A percentile compares a stretch with the other conserved stretches of the same genome.
These are phyloP conservation scores for Galaxea fascicularis DNA, from an alignment of 92 coral and sea anemone genomes.

Conservation along the genomic window DNA sequence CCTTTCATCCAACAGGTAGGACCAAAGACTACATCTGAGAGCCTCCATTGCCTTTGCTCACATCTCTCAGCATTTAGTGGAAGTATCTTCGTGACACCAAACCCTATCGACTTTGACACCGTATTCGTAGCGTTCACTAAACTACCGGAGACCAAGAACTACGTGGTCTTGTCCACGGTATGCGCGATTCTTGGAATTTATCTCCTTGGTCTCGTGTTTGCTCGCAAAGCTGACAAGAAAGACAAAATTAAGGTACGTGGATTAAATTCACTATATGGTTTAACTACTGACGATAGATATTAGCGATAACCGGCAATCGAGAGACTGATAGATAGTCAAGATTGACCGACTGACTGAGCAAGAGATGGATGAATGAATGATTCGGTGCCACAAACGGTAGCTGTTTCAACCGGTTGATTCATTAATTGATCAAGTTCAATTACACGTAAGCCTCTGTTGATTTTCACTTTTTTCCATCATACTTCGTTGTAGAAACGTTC, in stretches of 20 bases:
- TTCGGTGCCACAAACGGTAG: background rate
- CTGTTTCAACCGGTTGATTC: background rate
- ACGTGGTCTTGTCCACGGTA: conserved; percentile 70
- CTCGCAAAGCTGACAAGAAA: conserved; percentile 74
- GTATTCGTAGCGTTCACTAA: conserved; percentile 41
- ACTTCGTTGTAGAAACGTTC: too few relatives aligned
- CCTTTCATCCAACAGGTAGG: conserved; percentile 3
- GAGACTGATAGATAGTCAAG: too few relatives aligned
- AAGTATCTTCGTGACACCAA: conserved; percentile 48
- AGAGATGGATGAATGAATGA: background rate
- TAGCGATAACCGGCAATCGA: too few relatives aligned
- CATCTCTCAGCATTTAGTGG: conserved; percentile 55
- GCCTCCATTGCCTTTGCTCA: conserved; percentile 22
- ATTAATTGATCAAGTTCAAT: background rate
- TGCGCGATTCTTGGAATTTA: conserved; percentile 75
- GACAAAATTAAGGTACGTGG: conserved; percentile 68
- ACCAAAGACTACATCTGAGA: background rate
- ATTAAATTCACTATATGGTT: background rate
- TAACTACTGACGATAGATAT: background rate
- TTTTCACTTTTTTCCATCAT: too few relatives aligned
- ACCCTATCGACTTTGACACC: conserved; percentile 29
- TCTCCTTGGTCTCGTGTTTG: conserved; percentile 64
- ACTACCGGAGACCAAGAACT: conserved; percentile 78
- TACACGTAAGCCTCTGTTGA: too few relatives aligned
- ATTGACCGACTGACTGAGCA: background rate